Evolutionary conservation across 2,888 invertebrate genomes (phyloP).

Genomic region (Apodemia hepburni): DNA sequence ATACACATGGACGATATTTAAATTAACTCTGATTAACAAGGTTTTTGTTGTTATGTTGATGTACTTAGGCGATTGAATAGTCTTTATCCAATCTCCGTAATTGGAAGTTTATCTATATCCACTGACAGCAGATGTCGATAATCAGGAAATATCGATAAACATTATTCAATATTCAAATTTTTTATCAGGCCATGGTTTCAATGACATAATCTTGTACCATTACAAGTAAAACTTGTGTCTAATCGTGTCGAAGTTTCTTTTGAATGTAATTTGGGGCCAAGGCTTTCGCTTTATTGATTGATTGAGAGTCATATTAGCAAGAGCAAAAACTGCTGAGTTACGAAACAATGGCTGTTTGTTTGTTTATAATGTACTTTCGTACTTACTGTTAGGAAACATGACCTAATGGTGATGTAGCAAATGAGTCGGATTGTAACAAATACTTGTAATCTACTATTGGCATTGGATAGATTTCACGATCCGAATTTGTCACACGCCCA

Average conservation of each 20-base stretch:
- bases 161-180: not conserved
- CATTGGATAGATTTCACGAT: not conserved
- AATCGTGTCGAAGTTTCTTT: constrained; percentile 13
- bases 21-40: no score
- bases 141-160: not conserved
- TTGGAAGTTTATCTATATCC: not conserved
- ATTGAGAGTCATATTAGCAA: constrained; percentile 9
- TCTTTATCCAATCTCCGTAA: not conserved
- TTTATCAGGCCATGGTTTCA: constrained; percentile 2
- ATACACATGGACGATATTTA: no score
- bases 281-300: constrained; percentile 13
- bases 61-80: no score
- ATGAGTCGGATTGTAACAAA: not conserved
- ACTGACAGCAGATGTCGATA: not conserved
- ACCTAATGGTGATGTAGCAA: not conserved
- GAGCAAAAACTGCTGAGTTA: constrained; percentile 6
- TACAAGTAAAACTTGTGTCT: constrained; percentile 6
- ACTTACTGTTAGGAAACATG: not conserved
- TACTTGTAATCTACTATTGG: not conserved
- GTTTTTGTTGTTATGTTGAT: no score
- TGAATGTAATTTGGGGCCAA: constrained; percentile 7
- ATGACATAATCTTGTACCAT: constrained; percentile 7
- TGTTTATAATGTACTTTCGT: not conserved
- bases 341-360: constrained; percentile 11
- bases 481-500: not conserved